Evolutionary conservation across 2,113 vertebrate species (phyloP).

Genomic region (Siniperca chuatsi): DNA sequence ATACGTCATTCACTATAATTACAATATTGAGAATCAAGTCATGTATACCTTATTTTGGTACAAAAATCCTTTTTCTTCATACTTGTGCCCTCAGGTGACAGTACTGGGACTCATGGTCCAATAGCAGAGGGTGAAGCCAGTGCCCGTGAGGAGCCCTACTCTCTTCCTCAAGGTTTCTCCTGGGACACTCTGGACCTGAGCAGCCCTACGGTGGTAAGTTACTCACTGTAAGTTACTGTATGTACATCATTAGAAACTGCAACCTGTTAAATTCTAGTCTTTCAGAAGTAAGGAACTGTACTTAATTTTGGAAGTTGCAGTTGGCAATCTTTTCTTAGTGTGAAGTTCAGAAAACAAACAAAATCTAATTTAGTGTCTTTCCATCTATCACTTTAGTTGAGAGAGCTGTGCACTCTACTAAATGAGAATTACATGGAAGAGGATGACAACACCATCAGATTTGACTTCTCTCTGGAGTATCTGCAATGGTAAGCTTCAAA

Average conservation of each 20-base stretch:
- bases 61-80: not conserved
- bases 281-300: not conserved
- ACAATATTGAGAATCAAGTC: not conserved
- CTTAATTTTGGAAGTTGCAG: not conserved
- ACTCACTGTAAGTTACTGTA: not conserved
- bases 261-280: not conserved
- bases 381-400: conserved; percentile 82
- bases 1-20: not conserved
- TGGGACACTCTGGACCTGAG: conserved; percentile 94
- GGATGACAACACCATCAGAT: conserved; percentile 95
- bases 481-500: conserved; percentile 90
- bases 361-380: not conserved
- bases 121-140: conserved; percentile 87
- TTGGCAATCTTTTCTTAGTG: conserved; percentile 1
- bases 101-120: conserved; percentile 87
- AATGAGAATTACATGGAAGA: conserved; percentile 96
- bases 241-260: not conserved
- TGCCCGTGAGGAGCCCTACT: conserved; percentile 91
- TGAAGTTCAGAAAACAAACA: not conserved
- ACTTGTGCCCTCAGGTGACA: conserved; percentile 84
- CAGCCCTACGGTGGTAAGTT: conserved; percentile 87
- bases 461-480: conserved; percentile 92
- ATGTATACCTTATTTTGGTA: not conserved
- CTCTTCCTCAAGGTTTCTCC: conserved; percentile 91
- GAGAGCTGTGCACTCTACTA: conserved; percentile 91